Evolutionary conservation across 2,113 vertebrate species (phyloP).

Genomic region (Mustela lutreola): DNA sequence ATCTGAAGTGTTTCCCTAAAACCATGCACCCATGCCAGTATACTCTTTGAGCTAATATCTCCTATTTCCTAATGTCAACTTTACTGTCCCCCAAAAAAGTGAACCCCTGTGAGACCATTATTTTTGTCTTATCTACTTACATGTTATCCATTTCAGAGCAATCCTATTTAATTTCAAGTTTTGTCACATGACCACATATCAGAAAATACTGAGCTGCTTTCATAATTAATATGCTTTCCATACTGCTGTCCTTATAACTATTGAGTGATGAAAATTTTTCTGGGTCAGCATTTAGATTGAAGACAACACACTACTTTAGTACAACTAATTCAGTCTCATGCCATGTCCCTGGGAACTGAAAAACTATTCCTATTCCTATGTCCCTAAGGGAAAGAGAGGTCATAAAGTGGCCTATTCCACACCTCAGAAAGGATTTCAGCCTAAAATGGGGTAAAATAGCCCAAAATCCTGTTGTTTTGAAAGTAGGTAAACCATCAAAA

Average conservation of each 20-base stretch:
- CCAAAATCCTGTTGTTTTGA: neutral
- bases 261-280: neutral
- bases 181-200: neutral
- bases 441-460: neutral
- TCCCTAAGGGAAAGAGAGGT: neutral
- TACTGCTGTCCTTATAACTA: neutral
- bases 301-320: neutral
- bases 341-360: neutral
- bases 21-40: neutral
- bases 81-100: neutral
- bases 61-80: neutral
- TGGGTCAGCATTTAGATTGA: neutral
- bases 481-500: neutral
- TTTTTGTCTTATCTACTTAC: neutral
- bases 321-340: neutral
- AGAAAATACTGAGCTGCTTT: neutral
- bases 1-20: neutral
- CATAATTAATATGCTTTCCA: neutral
- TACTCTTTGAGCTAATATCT: neutral
- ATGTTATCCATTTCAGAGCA: neutral
- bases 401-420: neutral
- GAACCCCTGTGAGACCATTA: neutral
- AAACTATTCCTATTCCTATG: neutral
- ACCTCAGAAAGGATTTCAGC: neutral
- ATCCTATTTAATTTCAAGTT: constrained; percentile 18